Evolutionary conservation across 2,888 invertebrate species (phyloP), one percentile per base, ranked within the genome.

Genomic region (Chelonus formosanus): DNA sequence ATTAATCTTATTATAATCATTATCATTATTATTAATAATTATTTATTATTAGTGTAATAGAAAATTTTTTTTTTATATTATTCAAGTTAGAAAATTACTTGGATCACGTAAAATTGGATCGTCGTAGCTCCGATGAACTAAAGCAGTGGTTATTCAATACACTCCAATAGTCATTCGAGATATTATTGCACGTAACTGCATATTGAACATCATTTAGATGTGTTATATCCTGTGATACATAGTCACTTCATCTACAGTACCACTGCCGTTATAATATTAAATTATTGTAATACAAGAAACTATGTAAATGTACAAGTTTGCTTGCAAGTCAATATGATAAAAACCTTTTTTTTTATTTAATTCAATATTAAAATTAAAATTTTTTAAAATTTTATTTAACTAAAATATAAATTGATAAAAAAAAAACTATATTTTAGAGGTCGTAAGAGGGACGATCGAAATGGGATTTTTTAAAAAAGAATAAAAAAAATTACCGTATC

Each of bases 401-500:
- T 20, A 20, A 20, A 20, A 4, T 32, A 52, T 52, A 52, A 32
- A 20, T 48, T 20, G 5, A 20, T 48, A 20, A 6, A 20, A 48
- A 10, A 48, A 48, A n/a, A 5, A 32, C 8, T 52, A 57, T 43
- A 57, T 43, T 58, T 45, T n/a, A 31, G n/a, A 53, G 35, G 20
- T 56, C 53, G 43, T 47, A 54, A 63, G 62, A 67, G 62, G 62
- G 67, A 68, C 66, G 56, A 60, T 65, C 64, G 62, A 59, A 57
- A 48, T 8, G 64, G 57, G 63, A n/a, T 57, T 50, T 58, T 63
- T 59, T 62, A 65, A 69, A 70, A 65, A 60, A 62, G 35, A 68
- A 65, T 20, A 48, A 67, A 57, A 44, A 50, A 20, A 47, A 53
- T 55, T 65, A 50, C 50, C 60, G 62, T 53, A 52, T 57, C 34